Evolutionary conservation across 2,113 vertebrate genomes (phyloP), one percentile per base, ranked within the genome.

Genomic region (Chamaetylas fuelleborni): DNA sequence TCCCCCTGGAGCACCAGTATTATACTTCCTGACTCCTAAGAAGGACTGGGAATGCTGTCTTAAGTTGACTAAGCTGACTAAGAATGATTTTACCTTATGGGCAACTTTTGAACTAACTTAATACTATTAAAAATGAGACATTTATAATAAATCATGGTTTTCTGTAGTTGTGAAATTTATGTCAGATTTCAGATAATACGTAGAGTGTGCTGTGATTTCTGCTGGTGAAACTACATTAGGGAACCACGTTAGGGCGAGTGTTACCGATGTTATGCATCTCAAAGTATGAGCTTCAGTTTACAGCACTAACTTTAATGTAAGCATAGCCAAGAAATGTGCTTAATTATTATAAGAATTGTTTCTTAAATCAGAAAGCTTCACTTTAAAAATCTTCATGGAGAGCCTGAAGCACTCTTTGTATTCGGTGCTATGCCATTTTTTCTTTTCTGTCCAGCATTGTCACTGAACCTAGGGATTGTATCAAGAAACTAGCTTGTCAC

Each of bases 121-220:
- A 45, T 58, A 34, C 26, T 67, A 3, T 22, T 62, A 25, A 62
- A 62, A 64, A 18, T 54, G 5, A 40, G 19, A 70, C 54, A 6
- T 79, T 82, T 51, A 8, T 62, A 34, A 65, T 31, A 11, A 67
- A 29, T 45, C 12, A 19, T 15, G 11, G 3, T 65, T 38, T 91
- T 45, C 24, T 51, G 12, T 51, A 83, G 31, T 33, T 81, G 5
- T 74, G 28, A 85, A 89, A 53, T 9, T 33, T 3, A 5, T 3
- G 1, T 45, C 45, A 23, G 23, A 45, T 48, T 88, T 88, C 8
- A 26, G 14, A 10, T 84, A 45, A 25, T 50, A 38, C 22, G 58
- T 67, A 29, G 12, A 0, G 0, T 24, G 10, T 61, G 8, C 36
- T 78, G 31, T 12, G 8, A 19, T 42, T n/a, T 51, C 1, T 28